Evolutionary conservation across 2,113 vertebrate species (phyloP), one percentile per base, ranked within the genome.

Genomic region (Peromyscus maniculatus): DNA sequence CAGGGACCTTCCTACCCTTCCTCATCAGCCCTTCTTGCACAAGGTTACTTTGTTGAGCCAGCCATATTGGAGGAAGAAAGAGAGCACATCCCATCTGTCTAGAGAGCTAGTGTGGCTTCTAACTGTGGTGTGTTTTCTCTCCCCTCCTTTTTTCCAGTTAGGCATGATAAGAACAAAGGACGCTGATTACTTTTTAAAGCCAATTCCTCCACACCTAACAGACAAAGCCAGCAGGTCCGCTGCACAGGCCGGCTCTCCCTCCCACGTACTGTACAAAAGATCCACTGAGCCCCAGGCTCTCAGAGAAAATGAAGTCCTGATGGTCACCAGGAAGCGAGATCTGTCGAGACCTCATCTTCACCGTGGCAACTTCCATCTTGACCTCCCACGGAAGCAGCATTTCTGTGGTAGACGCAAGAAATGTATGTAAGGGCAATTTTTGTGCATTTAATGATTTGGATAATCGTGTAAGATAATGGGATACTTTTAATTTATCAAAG

Each of bases 341-440:
- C 96, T 64, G 39, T 89, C 66, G 21, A 31, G 33, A 33, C 94
- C 89, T 1, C 97, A 12, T 36, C 89, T 91, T 0, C 97, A 28
- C 5, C 2, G 0, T 9, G 91, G 71, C 7, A 75, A 98, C 97
- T 94, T 98, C 87, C 97, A 77, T 46, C 98, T 97, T 0, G 84
- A 96, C 67, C 97, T 97, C 94, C 98, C 49, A 75, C 98, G 98
- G 90, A 99, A 98, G 97, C 99, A 98, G 72, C 99, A 99, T 97
- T 99, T 99, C 98, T 99, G 99, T 49, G 99, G 99, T 97, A 99
- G 99, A 98, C 98, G 99, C 98, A 99, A 99, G 99, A 99, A 99
- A 99, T 99, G 99, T 99, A 99, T 98, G 99, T 99, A 99, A 99
- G 99, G 98, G 97, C 91, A 92, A 96, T 87, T 97, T 55, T 72